A percentile compares a stretch with the other conserved stretches of the same genome.
Conservation (phyloP, 2,888 invertebrate species). For the Torymus tubicola region DNA sequence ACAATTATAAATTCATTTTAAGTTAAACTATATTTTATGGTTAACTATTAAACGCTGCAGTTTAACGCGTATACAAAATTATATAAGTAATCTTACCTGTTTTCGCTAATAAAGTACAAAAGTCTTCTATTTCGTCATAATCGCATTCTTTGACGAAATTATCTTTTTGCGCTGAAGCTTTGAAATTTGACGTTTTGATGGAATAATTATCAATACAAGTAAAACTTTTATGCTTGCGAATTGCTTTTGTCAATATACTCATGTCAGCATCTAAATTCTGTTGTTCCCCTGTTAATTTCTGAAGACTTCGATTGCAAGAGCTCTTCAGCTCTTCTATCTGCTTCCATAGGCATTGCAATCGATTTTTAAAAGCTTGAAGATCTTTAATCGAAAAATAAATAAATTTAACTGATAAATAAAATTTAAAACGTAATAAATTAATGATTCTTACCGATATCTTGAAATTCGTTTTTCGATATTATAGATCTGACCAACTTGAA, state of each 20-base stretch:
- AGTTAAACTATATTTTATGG: too few relatives aligned
- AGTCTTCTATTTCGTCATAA: constrained; percentile 65
- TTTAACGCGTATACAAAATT: neutral
- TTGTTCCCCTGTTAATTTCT: constrained; percentile 63
- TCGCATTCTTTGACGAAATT: constrained; percentile 43
- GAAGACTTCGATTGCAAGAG: constrained; percentile 37
- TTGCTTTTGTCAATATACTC: constrained; percentile 59
- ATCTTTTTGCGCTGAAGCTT: constrained; percentile 7
- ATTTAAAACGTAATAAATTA: neutral
- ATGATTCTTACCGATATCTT: neutral
- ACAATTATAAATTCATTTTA: too few relatives aligned
- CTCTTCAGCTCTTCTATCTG: constrained; percentile 68
- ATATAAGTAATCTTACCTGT: constrained; percentile 65
- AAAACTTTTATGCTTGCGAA: constrained; percentile 65
- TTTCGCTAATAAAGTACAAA: constrained; percentile 67
- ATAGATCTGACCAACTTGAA: too few relatives aligned
- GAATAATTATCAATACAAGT: constrained; percentile 14
- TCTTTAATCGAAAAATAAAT: constrained; percentile 61
- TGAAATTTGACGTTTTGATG: constrained; percentile 10
- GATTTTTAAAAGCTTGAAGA: constrained; percentile 65
- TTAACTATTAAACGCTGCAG: too few relatives aligned
- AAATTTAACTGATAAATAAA: neutral
- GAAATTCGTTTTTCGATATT: too few relatives aligned
- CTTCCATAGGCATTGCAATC: constrained; percentile 66
- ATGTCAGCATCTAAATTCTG: constrained; percentile 65